phyloP scores from a whole-genome alignment of 2,797 vertebrate species.

The Gymnodraco acuticeps region DNA sequence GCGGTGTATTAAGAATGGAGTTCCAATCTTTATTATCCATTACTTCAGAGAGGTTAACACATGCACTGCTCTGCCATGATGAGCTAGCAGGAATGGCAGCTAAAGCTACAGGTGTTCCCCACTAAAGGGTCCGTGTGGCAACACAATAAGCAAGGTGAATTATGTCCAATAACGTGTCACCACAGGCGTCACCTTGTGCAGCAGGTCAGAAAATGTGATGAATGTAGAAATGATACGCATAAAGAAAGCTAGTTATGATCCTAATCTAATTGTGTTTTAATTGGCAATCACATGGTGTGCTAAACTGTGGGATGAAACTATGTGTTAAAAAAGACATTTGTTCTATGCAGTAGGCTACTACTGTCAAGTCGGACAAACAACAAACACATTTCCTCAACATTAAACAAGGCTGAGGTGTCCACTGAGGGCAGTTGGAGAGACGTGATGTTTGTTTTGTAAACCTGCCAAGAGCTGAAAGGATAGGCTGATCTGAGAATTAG shows the following conservation, averaged over 20 bases:
- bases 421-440: slow-evolving; percentile 28
- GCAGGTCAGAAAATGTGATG: neutral
- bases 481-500: slow-evolving; percentile 57
- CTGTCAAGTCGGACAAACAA: slow-evolving; percentile 2
- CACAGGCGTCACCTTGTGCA: neutral
- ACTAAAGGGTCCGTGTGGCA: no score
- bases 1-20: no score
- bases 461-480: slow-evolving; percentile 58
- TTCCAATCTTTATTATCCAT: no score
- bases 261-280: neutral
- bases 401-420: slow-evolving; percentile 21
- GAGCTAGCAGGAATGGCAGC: no score
- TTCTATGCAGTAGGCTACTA: neutral
- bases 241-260: neutral
- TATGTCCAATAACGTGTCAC: no score
- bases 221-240: neutral
- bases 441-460: slow-evolving; percentile 59
- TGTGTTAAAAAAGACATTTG: neutral
- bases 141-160: no score
- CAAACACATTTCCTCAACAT: slow-evolving; percentile 29
- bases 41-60: no score
- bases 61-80: no score
- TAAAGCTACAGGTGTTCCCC: no score
- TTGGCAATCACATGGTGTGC: neutral
- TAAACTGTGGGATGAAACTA: neutral